Conservation (phyloP, 2,888 invertebrate species). For the Caenorhabditis imperialis region DNA sequence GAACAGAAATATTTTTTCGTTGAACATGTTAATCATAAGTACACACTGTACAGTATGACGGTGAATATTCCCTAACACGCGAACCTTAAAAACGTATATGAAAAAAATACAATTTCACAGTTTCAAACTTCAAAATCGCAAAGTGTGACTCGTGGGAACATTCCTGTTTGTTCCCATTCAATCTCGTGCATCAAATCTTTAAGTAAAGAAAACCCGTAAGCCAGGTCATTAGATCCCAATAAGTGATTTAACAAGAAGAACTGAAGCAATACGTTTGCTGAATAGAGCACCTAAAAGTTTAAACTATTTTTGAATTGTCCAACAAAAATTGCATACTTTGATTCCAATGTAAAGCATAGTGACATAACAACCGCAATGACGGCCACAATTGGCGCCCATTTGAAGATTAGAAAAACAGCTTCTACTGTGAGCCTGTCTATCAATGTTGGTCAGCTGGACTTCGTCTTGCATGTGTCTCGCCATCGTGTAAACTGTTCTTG, state of each 20-base stretch:
- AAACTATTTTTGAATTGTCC: background rate
- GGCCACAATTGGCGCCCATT: conserved; percentile 72
- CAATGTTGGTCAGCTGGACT: conserved; percentile 76
- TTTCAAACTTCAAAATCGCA: conserved; percentile 76
- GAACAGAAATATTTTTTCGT: conserved; percentile 75
- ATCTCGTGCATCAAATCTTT: conserved; percentile 77
- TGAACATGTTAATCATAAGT: conserved; percentile 78
- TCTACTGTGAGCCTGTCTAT: conserved; percentile 71
- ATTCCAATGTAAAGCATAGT: conserved; percentile 78
- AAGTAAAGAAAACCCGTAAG: conserved; percentile 78
- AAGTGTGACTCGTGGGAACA: conserved; percentile 78
- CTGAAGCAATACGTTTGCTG: conserved; percentile 76
- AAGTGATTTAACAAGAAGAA: conserved; percentile 77
- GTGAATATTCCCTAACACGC: conserved; percentile 78
- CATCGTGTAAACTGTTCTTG: conserved; percentile 78
- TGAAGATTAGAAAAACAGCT: conserved; percentile 70
- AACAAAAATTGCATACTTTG: conserved; percentile 61
- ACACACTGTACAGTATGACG: conserved; percentile 78
- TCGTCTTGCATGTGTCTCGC: conserved; percentile 78
- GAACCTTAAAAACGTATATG: conserved; percentile 62
- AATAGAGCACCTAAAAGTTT: conserved; percentile 73
- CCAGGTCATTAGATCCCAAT: conserved; percentile 75
- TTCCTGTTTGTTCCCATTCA: conserved; percentile 78
- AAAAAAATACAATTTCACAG: background rate
- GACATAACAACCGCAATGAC: conserved; percentile 78